phyloP scores from a whole-genome alignment of 1,140 invertebrate species.

The Mercenaria mercenaria region DNA sequence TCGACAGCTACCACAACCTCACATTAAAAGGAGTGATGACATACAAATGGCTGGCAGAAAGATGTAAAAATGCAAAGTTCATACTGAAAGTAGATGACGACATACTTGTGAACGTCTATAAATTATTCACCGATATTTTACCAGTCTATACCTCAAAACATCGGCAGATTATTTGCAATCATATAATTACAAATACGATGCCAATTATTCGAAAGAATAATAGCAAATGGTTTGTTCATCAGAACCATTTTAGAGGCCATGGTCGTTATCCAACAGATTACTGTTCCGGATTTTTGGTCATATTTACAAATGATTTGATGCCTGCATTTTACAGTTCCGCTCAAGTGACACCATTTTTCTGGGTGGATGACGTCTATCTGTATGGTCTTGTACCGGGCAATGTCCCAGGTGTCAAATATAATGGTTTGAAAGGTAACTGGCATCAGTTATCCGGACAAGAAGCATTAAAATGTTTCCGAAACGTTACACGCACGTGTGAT shows the following conservation, averaged over 20 bases:
- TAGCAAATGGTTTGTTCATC: constrained; percentile 72
- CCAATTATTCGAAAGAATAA: constrained; percentile 30
- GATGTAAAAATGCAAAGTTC: constrained; percentile 80
- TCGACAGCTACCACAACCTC: constrained; percentile 82
- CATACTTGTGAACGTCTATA: constrained; percentile 46
- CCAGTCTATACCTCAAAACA: neutral
- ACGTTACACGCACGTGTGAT: neutral
- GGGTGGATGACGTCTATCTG: constrained; percentile 80
- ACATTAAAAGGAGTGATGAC: constrained; percentile 91
- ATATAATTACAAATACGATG: neutral
- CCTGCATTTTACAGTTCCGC: constrained; percentile 80
- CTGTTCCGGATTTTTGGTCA: constrained; percentile 72
- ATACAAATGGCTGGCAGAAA: constrained; percentile 85
- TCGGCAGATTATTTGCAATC: constrained; percentile 66
- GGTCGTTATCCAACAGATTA: constrained; percentile 70
- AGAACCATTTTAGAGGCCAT: constrained; percentile 60
- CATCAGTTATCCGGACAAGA: neutral
- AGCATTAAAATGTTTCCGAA: neutral
- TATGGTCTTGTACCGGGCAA: constrained; percentile 85
- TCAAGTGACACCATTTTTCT: constrained; percentile 85
- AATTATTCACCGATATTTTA: constrained; percentile 37
- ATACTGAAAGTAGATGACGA: constrained; percentile 86
- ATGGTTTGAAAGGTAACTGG: neutral
- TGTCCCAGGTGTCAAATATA: constrained; percentile 14
- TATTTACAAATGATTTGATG: constrained; percentile 67